phyloP scores from a whole-genome alignment of 2,113 vertebrate genomes.

The Colossoma macropomum region DNA sequence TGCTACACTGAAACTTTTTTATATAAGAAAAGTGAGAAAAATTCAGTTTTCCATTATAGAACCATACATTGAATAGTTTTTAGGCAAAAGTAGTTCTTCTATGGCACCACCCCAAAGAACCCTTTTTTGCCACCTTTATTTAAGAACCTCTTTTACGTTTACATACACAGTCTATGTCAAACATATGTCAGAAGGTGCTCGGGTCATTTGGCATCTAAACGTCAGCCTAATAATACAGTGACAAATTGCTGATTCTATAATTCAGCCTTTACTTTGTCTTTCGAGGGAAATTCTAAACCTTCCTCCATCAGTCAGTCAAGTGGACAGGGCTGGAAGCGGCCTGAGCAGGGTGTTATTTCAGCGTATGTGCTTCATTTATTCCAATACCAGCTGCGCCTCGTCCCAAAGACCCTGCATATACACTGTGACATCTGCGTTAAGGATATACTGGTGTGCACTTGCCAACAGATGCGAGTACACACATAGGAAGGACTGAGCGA shows the following conservation, averaged over 20 bases:
- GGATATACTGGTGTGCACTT: constrained; percentile 13
- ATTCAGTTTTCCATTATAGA: too few species aligned
- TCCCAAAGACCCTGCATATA: neutral
- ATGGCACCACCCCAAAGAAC: too few species aligned
- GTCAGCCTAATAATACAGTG: neutral
- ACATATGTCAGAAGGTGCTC: neutral
- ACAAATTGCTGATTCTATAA: constrained; percentile 55
- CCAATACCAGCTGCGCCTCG: neutral
- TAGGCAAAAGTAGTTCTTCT: too few species aligned
- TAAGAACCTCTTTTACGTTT: constrained; percentile 60
- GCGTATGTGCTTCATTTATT: constrained; percentile 1
- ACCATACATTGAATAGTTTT: too few species aligned
- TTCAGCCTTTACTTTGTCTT: constrained; percentile 55
- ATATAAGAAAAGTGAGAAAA: too few species aligned
- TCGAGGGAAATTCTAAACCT: constrained; percentile 55
- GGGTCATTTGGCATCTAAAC: neutral
- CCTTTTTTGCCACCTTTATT: too few species aligned
- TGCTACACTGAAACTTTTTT: too few species aligned
- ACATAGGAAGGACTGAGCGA: neutral
- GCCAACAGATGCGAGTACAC: neutral
- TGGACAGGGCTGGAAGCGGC: constrained; percentile 25
- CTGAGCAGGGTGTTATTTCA: constrained; percentile 16
- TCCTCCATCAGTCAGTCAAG: constrained; percentile 32
- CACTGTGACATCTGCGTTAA: neutral
- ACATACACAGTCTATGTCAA: neutral